Evolutionary conservation across 53 echinoderm and acorn worm species (phyloP).

Genomic region (Paelopatides confundens): DNA sequence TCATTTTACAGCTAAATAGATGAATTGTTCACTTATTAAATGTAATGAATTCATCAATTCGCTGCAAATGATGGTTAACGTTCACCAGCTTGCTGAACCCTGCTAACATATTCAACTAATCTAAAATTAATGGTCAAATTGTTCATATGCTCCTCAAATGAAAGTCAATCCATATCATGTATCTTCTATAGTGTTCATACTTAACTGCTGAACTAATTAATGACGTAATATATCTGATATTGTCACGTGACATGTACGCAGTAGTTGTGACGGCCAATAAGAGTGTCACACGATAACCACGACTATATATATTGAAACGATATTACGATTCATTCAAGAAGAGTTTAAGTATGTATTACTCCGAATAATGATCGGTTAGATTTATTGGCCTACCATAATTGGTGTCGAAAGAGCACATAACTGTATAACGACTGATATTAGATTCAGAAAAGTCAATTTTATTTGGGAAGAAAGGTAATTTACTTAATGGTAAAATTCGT

Average conservation of each 20-base stretch:
- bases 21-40: no score
- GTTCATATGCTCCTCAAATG: no score
- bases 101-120: no score
- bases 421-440: background rate
- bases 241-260: background rate
- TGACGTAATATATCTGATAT: background rate
- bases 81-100: no score
- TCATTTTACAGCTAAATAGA: no score
- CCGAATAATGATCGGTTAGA: background rate
- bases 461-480: constrained; percentile 21
- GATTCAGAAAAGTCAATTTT: constrained; percentile 39
- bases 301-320: background rate
- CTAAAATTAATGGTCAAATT: no score
- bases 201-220: no score
- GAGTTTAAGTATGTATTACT: background rate
- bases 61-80: no score
- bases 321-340: constrained; percentile 16
- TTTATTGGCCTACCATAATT: constrained; percentile 31
- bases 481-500: background rate
- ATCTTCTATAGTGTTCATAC: no score
- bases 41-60: no score
- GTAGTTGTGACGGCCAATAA: background rate
- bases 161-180: no score
- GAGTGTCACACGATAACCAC: constrained; percentile 6
- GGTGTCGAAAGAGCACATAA: constrained; percentile 20